Base-by-base conservation (phyloP, 1,140 invertebrate genomes). In the Hypothenemus hampei region DNA sequence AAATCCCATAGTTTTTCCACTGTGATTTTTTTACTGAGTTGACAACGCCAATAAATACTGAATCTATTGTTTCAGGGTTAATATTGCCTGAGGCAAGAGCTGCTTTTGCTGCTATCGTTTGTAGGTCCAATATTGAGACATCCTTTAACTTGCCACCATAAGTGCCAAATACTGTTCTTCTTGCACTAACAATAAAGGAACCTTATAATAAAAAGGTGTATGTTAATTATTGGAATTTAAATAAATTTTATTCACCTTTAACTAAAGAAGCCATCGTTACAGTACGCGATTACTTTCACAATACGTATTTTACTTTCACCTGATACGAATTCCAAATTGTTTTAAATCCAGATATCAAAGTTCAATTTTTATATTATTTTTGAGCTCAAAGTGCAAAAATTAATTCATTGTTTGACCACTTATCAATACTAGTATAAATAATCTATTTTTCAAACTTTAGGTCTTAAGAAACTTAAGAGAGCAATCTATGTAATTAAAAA, bases 91-190 rank as follows among this genome's bases (percentile, higher is more conserved):
- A 77, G 52, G 85, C 78, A 3, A 99, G 71, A 1, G 94, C 94
- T 37, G 90, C 91, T 63, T 85, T 84, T 0, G 85, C 78, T 1
- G 94, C 93, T 18, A 86, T 72, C 21, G 83, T 81, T 69, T 90
- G 87, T 26, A 99, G 75, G 51, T 97, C 91, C 0, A 89, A 89
- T 15, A 85, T 81, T 39, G 81, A 84, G 23, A 86, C 83, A 64
- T 91, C 87, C n/a, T 84, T 83, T 63, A 98, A 83, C 65, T 87
- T 85, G 7, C 96, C 95, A 22, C 95, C 95, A 76, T 91, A 97
- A 13, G 94, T 87, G 33, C 97, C 97, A 78, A 98, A 98, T n/a
- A 97, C 89, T n/a, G 96, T 98, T 45, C 97, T 81, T 71, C 98
- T 98, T 5, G 95, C 94, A 66, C 88, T 92, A 43, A 98, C 90